Evolutionary conservation across 1,140 invertebrate species (phyloP).

Genomic region (Steinernema feltiae): DNA sequence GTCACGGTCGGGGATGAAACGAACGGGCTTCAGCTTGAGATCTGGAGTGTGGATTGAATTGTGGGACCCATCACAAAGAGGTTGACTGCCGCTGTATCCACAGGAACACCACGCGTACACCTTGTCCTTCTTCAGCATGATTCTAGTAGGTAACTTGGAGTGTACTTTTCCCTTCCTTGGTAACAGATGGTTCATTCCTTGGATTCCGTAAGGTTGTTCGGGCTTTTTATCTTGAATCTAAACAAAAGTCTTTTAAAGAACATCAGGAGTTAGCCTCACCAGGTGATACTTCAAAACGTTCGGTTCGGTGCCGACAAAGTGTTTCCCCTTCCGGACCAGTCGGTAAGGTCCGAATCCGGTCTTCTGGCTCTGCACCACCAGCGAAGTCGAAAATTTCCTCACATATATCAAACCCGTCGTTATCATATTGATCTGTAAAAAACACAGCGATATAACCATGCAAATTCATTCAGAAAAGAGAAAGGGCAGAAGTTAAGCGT

Average conservation of each 20-base stretch:
- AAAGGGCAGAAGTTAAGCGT: neutral
- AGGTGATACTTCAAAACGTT: slow-evolving; percentile 52
- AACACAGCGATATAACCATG: too few relatives aligned
- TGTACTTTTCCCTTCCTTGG: slow-evolving; percentile 48
- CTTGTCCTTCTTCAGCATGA: slow-evolving; percentile 66
- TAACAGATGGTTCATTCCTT: slow-evolving; percentile 55
- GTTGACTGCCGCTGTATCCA: slow-evolving; percentile 78
- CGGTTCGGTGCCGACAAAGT: slow-evolving; percentile 57
- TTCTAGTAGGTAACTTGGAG: slow-evolving; percentile 50
- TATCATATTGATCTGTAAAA: neutral
- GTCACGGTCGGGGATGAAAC: slow-evolving; percentile 14
- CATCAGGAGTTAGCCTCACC: slow-evolving; percentile 35
- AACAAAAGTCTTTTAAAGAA: slow-evolving; percentile 21
- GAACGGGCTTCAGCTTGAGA: slow-evolving; percentile 66
- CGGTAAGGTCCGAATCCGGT: slow-evolving; percentile 55
- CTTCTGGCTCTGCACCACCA: slow-evolving; percentile 32
- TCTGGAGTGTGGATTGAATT: slow-evolving; percentile 71
- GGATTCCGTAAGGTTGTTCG: slow-evolving; percentile 49
- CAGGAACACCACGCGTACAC: slow-evolving; percentile 89
- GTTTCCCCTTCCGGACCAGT: slow-evolving; percentile 45
- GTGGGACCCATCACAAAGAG: slow-evolving; percentile 88
- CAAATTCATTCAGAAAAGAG: too few relatives aligned
- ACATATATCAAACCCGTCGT: neutral
- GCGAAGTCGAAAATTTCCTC: neutral
- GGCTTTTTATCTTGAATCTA: slow-evolving; percentile 54